phyloP scores from a whole-genome alignment of 2,797 vertebrate genomes.

The Spinus pinus region DNA sequence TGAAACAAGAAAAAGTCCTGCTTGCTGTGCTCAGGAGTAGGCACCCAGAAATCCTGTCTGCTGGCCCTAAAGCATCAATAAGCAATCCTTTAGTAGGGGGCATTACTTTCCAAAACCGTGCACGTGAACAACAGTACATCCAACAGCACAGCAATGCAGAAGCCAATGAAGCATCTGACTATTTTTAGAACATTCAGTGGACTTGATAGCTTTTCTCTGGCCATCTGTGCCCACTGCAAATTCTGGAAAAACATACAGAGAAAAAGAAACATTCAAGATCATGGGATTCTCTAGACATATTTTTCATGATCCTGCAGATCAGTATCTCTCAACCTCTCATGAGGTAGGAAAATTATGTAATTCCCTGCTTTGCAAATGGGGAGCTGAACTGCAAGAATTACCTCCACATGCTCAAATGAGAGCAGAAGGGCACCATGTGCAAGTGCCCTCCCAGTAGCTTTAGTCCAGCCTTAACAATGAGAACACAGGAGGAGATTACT shows the following conservation, averaged over 20 bases:
- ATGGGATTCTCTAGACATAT: background rate
- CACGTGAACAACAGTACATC: background rate
- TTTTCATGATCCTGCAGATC: background rate
- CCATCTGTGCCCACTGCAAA: background rate
- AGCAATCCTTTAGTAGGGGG: background rate
- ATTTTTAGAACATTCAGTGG: background rate
- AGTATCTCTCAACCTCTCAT: rapidly evolving
- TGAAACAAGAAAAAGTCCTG: background rate
- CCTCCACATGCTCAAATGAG: background rate
- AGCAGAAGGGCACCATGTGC: rapidly evolving
- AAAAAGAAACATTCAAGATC: background rate
- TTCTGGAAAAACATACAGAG: background rate
- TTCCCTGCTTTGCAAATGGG: background rate
- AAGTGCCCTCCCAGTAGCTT: background rate
- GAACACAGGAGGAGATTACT: background rate
- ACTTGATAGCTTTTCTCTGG: background rate
- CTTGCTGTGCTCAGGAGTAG: background rate
- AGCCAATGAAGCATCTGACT: background rate
- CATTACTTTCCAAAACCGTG: background rate
- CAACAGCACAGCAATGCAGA: background rate
- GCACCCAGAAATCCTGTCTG: background rate
- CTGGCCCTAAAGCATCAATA: background rate
- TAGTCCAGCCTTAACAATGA: background rate
- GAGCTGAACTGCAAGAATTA: background rate
- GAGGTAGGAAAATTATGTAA: background rate